Evolutionary conservation across 1,140 invertebrate species (phyloP), one percentile per base, ranked within the genome.

Genomic region (Ceratitis capitata): DNA sequence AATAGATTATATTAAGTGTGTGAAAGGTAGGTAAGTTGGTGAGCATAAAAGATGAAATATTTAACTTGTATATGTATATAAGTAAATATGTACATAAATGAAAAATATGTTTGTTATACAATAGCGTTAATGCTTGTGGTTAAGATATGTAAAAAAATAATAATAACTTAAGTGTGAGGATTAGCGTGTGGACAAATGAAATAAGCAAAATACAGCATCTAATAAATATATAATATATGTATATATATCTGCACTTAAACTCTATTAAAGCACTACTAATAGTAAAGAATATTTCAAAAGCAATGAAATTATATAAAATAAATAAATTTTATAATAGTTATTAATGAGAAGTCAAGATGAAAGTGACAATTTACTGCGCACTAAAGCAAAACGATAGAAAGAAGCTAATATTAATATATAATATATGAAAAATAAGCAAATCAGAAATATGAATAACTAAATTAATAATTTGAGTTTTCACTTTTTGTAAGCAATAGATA

Each of bases 61-160:
- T 19, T 53, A 53, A 53, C 5, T 53, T 49, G 4, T 4, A 64
- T 32, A 64, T 35, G 10, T 23, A 64, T 32, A 53, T 12, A 53
- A 53, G 10, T 85, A 89, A 56, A 90, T 87, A 84, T 89, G 88
- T n/a, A n/a, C n/a, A n/a, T n/a, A n/a, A n/a, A 87, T 88, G 89
- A 86, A 90, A 90, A 49, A 90, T 86, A 84, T 69, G 61, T 39
- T 35, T 35, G 61, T 32, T 19, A 19, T 69, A 69, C 61, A 69
- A 35, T 69, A 29, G 61, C 61, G 35, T 69, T 69, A 69, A 32
- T 69, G 32, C 3, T 69, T 35, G 29, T 39, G 16, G 51, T 53
- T 19, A 56, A 56, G 4, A 23, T 56, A n/a, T n/a, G 51, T 56
- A 56, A 56, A 69, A n/a, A 14, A 69, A 69, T 32, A 69, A 35